These are phyloP conservation scores for Oryzias melastigma DNA, from an alignment of 2,113 vertebrate species.

Conservation along the genomic window DNA sequence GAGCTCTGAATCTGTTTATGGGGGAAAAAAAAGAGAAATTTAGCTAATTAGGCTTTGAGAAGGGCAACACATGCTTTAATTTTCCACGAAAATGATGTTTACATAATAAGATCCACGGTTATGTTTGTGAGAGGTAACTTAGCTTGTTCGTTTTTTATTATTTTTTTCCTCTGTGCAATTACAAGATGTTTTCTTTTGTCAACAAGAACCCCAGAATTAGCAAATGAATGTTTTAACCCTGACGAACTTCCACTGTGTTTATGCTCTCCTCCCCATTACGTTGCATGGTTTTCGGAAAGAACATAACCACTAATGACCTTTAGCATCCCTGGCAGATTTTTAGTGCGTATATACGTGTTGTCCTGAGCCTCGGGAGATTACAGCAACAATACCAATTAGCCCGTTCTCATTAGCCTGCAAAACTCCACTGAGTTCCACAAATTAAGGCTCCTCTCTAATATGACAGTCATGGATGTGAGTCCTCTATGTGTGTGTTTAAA, in stretches of 20 bases:
- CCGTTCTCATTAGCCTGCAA: conserved; percentile 78
- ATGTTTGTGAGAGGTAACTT: conserved; percentile 58
- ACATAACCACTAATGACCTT: conserved; percentile 76
- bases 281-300: conserved; percentile 58
- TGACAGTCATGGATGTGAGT: conserved; percentile 68
- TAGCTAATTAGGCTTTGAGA: conserved; percentile 48
- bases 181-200: conserved; percentile 72
- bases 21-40: conserved; percentile 11
- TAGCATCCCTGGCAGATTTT: conserved; percentile 75
- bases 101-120: conserved; percentile 46
- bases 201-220: conserved; percentile 76
- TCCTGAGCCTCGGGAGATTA: conserved; percentile 76
- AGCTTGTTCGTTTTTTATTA: conserved; percentile 51
- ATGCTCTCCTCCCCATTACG: conserved; percentile 59
- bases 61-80: conserved; percentile 64
- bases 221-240: conserved; percentile 77
- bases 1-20: conserved; percentile 31
- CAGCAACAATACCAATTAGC: conserved; percentile 82
- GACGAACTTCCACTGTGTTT: conserved; percentile 60
- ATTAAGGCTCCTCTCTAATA: conserved; percentile 73
- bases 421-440: conserved; percentile 73
- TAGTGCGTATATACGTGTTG: conserved; percentile 72
- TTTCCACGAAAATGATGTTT: conserved; percentile 58
- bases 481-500: conserved; percentile 29
- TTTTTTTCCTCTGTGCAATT: conserved; percentile 69